These are phyloP conservation scores for Chlorospingus flavigularis DNA, from an alignment of 2,797 vertebrate species.

Conservation along the genomic window DNA sequence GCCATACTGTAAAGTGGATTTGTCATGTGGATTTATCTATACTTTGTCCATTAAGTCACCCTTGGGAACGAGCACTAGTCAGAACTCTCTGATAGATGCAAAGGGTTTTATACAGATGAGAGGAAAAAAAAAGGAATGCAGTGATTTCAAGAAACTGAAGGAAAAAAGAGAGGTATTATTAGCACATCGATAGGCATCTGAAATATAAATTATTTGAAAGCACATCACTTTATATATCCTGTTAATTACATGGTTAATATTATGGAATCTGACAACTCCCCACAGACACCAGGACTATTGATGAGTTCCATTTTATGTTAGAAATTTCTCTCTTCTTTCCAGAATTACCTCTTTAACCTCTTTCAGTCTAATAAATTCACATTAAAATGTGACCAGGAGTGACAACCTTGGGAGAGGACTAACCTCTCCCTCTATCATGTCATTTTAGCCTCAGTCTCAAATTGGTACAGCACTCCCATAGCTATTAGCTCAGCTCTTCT, in stretches of 20 bases:
- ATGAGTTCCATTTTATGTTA: slow-evolving; percentile 17
- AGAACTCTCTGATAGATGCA: slow-evolving; percentile 42
- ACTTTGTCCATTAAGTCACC: slow-evolving; percentile 71
- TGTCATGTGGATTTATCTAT: slow-evolving; percentile 61
- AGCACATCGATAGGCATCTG: slow-evolving; percentile 6
- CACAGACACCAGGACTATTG: slow-evolving; percentile 16
- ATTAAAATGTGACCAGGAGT: slow-evolving; percentile 54
- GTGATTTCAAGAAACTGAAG: neutral
- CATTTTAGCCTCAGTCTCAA: slow-evolving; percentile 48
- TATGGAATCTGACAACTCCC: slow-evolving; percentile 44
- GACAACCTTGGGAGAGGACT: slow-evolving; percentile 19
- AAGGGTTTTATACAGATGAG: slow-evolving; percentile 16
- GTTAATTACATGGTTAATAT: slow-evolving; percentile 56
- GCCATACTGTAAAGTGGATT: slow-evolving; percentile 39
- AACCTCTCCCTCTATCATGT: slow-evolving; percentile 52
- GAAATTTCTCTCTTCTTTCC: slow-evolving; percentile 28
- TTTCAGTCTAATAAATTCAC: slow-evolving; percentile 59
- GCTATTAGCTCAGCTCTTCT: slow-evolving; percentile 47
- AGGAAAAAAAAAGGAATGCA: neutral
- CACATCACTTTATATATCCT: slow-evolving; percentile 16
- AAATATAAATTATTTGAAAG: slow-evolving; percentile 45
- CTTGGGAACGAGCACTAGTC: slow-evolving; percentile 62
- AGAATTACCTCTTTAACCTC: slow-evolving; percentile 55
- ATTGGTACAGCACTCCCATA: slow-evolving; percentile 33
- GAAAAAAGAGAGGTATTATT: slow-evolving; percentile 5